Evolutionary conservation across 2,797 vertebrate species (phyloP).

Genomic region (Rhincodon typus): DNA sequence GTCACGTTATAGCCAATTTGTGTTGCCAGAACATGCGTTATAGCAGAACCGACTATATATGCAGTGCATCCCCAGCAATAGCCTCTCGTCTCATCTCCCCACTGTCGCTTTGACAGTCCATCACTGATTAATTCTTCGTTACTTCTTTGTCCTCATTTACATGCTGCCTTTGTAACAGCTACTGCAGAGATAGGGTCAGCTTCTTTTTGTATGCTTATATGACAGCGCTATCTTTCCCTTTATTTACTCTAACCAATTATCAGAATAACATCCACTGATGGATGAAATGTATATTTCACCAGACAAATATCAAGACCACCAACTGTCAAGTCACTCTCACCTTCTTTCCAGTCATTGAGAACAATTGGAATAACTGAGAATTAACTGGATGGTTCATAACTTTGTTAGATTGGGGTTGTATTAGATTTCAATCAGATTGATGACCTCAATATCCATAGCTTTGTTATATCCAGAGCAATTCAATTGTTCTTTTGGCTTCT

Average conservation of each 20-base stretch:
- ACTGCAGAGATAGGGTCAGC: background rate
- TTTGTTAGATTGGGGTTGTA: background rate
- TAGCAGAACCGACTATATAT: background rate
- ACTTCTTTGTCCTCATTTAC: background rate
- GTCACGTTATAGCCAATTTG: no score
- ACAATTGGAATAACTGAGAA: background rate
- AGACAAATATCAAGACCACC: background rate
- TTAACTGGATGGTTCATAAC: background rate
- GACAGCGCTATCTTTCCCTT: background rate
- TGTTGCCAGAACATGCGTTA: no score
- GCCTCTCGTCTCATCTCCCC: background rate
- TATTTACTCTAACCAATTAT: background rate
- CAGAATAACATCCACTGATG: background rate
- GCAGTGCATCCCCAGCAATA: background rate
- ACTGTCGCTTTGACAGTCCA: background rate
- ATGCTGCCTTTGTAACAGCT: background rate
- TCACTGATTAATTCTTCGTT: background rate
- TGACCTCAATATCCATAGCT: background rate
- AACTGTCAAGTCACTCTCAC: background rate
- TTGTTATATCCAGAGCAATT: background rate
- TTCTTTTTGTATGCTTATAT: background rate
- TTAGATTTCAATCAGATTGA: background rate
- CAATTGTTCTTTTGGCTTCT: background rate
- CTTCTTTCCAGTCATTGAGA: background rate
- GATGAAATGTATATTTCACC: background rate